Conservation (phyloP, 2,797 vertebrate genomes). For the Sebastes oblongus region DNA sequence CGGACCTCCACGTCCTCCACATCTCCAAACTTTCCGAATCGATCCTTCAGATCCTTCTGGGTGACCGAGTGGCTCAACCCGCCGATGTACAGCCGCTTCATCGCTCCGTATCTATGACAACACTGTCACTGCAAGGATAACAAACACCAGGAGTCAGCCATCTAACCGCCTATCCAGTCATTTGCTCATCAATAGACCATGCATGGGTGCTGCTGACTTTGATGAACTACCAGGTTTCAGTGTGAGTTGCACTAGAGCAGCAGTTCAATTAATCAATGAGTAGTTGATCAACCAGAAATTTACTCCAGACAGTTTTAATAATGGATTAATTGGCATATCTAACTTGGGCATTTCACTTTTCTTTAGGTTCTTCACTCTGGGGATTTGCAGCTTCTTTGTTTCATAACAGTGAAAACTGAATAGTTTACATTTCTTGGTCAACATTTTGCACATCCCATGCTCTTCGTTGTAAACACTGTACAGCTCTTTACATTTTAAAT, state of each 20-base stretch:
- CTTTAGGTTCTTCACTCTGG: not conserved
- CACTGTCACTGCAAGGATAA: not conserved
- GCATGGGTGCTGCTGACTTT: not conserved
- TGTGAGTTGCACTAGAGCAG: accelerated
- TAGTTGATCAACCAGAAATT: not conserved
- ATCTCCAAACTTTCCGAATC: slow-evolving; percentile 91
- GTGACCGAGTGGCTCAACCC: slow-evolving; percentile 87
- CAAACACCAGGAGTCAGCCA: not conserved
- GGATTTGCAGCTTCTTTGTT: not conserved
- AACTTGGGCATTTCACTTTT: not conserved
- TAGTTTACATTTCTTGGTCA: not conserved
- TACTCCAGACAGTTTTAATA: not conserved
- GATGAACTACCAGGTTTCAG: not conserved
- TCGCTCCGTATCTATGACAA: slow-evolving; percentile 16
- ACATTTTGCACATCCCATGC: not conserved
- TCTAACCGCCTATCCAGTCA: too few relatives aligned
- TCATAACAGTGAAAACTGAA: not conserved
- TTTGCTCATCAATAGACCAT: not conserved
- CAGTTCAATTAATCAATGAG: not conserved
- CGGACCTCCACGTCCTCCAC: slow-evolving; percentile 90
- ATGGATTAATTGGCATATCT: not conserved
- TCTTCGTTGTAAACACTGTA: not conserved
- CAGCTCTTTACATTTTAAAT: not conserved
- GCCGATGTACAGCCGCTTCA: slow-evolving; percentile 89
- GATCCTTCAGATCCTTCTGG: slow-evolving; percentile 88